A percentile compares a stretch with the other conserved stretches of the same genome.
phyloP scores from a whole-genome alignment of 2,113 vertebrate species.

The Grallaria varia region DNA sequence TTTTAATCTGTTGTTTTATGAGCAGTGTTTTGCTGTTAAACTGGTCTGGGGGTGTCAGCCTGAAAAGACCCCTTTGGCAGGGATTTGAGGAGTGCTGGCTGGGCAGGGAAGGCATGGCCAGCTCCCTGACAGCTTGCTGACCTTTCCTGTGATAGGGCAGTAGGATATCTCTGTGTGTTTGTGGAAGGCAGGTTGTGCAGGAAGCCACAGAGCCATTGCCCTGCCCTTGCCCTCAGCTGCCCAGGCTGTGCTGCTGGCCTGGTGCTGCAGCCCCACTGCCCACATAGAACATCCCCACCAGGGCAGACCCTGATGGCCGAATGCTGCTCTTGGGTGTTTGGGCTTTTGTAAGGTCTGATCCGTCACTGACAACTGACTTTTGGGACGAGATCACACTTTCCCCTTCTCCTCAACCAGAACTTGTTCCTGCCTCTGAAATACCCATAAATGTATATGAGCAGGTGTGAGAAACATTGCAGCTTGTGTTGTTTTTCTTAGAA shows the following conservation, averaged over 20 bases:
- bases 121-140: neutral
- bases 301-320: neutral
- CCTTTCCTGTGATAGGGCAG: constrained; percentile 1
- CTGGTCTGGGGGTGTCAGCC: neutral
- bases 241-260: neutral
- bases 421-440: neutral
- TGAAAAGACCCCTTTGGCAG: neutral
- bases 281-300: accelerated
- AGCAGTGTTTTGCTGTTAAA: neutral
- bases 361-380: neutral
- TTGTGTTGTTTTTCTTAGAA: neutral
- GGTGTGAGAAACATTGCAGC: neutral
- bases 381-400: neutral
- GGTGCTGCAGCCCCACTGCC: neutral
- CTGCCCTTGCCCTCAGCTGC: neutral
- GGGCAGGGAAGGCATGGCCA: neutral
- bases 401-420: neutral
- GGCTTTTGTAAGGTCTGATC: neutral
- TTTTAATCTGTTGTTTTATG: neutral
- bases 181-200: neutral
- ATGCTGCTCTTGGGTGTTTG: neutral
- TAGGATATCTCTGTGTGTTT: neutral
- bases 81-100: neutral
- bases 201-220: neutral
- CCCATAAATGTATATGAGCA: neutral